These are phyloP conservation scores for Diplodus sargus DNA, from an alignment of 2,797 vertebrate genomes.

Conservation along the genomic window DNA sequence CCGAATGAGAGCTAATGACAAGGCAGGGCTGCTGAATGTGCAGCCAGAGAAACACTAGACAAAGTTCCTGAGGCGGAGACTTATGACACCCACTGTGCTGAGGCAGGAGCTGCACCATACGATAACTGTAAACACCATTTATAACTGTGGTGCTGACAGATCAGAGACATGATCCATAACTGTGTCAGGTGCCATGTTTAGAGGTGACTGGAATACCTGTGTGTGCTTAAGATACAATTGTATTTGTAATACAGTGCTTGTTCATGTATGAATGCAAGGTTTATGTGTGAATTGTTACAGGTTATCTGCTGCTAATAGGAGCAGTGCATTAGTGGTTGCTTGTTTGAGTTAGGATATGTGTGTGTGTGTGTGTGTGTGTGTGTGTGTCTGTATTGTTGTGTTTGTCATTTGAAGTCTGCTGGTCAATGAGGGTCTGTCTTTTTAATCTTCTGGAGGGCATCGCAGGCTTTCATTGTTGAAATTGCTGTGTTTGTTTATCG, in stretches of 20 bases:
- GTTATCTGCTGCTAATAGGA: neutral
- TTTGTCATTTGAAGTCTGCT: conserved; percentile 7
- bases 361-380: neutral
- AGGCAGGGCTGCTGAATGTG: conserved; percentile 61
- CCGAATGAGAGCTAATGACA: conserved; percentile 69
- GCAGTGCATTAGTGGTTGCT: conserved; percentile 16
- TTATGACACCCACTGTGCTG: conserved; percentile 55
- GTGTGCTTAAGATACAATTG: neutral
- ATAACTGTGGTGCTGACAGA: conserved; percentile 63
- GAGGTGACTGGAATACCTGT: conserved; percentile 1
- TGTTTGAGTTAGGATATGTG: neutral
- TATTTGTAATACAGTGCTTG: neutral
- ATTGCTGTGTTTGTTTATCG: conserved; percentile 36
- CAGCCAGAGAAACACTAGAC: conserved; percentile 40
- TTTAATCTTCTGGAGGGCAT: conserved; percentile 46
- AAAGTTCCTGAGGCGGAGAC: conserved; percentile 47
- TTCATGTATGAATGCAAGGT: neutral
- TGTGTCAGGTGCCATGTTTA: conserved; percentile 25
- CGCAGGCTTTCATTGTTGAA: conserved; percentile 37
- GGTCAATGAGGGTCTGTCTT: conserved; percentile 31
- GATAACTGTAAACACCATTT: conserved; percentile 72
- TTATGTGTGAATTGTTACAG: neutral
- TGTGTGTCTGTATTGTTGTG: neutral
- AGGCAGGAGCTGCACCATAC: conserved; percentile 48
- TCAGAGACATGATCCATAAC: conserved; percentile 45